These are phyloP conservation scores for Ophioninae sp. DNA, from an alignment of 2,888 invertebrate genomes.

Conservation along the genomic window DNA sequence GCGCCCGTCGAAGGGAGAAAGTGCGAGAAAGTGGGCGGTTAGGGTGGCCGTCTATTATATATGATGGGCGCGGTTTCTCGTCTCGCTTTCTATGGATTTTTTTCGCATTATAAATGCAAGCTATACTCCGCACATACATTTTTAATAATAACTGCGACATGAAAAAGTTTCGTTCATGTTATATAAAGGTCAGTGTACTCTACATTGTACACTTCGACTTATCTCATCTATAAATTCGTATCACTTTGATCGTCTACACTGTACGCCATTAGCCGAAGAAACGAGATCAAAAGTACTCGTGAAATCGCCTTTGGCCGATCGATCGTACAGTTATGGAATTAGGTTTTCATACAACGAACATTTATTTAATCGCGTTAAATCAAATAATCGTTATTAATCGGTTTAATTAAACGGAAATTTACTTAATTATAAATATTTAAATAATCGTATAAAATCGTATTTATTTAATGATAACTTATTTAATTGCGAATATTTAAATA, in stretches of 20 bases:
- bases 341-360: background rate
- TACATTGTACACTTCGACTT: background rate
- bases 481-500: no score
- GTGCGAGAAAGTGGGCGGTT: conserved; percentile 71
- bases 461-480: no score
- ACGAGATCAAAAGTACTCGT: background rate
- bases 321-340: background rate
- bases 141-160: conserved; percentile 67
- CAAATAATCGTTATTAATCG: no score
- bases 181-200: conserved; percentile 15
- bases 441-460: no score
- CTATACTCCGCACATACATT: conserved; percentile 69
- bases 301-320: background rate
- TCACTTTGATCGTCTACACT: conserved; percentile 2
- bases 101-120: conserved; percentile 76
- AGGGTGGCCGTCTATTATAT: conserved; percentile 78
- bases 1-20: conserved; percentile 69
- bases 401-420: no score
- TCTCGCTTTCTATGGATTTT: conserved; percentile 77
- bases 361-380: no score
- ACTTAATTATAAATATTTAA: no score
- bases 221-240: conserved; percentile 10
- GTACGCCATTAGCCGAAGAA: background rate
- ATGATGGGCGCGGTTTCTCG: conserved; percentile 79
- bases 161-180: conserved; percentile 43